Base-by-base conservation (phyloP, 2,113 vertebrate species). In the Anhinga anhinga region DNA sequence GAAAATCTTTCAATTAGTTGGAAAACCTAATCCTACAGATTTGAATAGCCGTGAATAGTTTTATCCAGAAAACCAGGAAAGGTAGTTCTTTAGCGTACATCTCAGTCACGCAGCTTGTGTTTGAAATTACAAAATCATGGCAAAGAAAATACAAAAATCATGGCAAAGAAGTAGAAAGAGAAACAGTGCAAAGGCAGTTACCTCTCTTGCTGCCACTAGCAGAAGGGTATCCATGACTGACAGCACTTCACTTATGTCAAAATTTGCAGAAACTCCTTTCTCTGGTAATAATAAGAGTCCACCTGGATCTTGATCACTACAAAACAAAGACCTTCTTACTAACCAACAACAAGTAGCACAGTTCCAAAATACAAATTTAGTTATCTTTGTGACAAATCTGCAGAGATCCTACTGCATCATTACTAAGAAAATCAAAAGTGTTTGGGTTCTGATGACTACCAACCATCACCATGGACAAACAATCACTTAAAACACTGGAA, bases 241-340 rank as follows among this genome's bases (percentile, higher is more conserved):
- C 15, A 99, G 96, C 25, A 99, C 98, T 70, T 99, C 99, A 15
- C 96, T 97, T 91, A 98, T 98, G 92, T 99, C 98, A 94, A 98
- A 98, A 94, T 98, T 95, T 7, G 98, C 78, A 36, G 98, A 97
- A 40, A 98, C 97, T 34, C 98, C 99, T 95, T 99, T 99, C 62
- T 99, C 99, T 27, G 99, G 99, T 61, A 99, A 97, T 82, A 99
- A 49, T 6, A 99, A 97, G 71, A 99, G 99, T 82, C 99, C 99
- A 47, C 99, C 98, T 14, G 99, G 99, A 96, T 99, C 99, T 76
- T 99, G 98, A 88, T 99, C 98, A 94, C 99, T 99, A 95, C 13
- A 95, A 94, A 84, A 81, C n/a, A 91, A 69, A 95, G 18, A 77
- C 13, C 13, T 13, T 47, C 58, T 96, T 66, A 82, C 2, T 22